Conservation (phyloP, 2,113 vertebrate species). For the Heterotilapia buettikoferi region DNA sequence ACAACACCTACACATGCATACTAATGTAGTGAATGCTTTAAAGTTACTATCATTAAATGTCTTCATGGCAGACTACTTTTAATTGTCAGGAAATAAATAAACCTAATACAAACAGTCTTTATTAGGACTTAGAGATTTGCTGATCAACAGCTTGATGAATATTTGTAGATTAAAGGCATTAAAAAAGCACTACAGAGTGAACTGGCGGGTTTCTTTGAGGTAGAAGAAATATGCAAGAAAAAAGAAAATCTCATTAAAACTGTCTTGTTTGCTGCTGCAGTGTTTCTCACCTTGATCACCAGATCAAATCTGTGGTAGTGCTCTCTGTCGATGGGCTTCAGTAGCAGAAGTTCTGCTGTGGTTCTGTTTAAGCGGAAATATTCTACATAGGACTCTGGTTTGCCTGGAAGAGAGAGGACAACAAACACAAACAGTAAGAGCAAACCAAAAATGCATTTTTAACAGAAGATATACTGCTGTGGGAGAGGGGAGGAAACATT, state of each 20-base stretch:
- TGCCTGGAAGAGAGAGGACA: constrained; percentile 70
- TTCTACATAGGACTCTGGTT: constrained; percentile 82
- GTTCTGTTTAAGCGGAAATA: constrained; percentile 89
- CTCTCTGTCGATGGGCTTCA: constrained; percentile 87
- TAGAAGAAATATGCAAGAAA: not conserved
- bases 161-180: not conserved
- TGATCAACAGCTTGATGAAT: not conserved
- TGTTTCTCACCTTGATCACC: constrained; percentile 92
- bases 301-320: constrained; percentile 91
- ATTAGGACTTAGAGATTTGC: not conserved
- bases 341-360: constrained; percentile 84
- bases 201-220: not conserved
- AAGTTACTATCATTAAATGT: not conserved
- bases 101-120: not conserved
- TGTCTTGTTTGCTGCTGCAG: not conserved
- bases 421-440: not conserved
- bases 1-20: not conserved
- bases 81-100: not conserved
- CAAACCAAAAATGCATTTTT: not conserved
- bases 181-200: not conserved
- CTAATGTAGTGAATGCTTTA: not conserved
- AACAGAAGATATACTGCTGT: not conserved
- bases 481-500: not conserved
- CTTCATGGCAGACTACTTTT: not conserved
- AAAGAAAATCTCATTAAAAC: not conserved